Evolutionary conservation across 2,888 invertebrate genomes (phyloP), one percentile per base, ranked within the genome.

Genomic region (Glaucopsyche alexis): DNA sequence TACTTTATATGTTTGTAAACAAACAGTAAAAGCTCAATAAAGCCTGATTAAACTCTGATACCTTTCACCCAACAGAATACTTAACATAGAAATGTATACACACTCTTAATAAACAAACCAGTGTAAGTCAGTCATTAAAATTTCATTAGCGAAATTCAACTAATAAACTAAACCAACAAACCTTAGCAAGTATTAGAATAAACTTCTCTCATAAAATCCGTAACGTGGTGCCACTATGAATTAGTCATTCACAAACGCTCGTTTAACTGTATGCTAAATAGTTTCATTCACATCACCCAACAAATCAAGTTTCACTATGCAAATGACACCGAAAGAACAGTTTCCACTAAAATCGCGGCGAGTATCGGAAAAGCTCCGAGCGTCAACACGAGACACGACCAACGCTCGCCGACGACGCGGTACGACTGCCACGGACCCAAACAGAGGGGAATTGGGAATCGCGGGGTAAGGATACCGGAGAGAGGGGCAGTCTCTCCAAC

Each of bases 251-350:
- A 79, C 78, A 71, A 75, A 76, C 78, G 78, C 76, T 75, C 65
- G 74, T 75, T 75, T 73, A 76, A 73, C 76, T 74, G 74, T 72
- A 73, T 73, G 73, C 74, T 75, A 72, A 78, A 78, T 76, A 79
- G 80, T 80, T 79, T 78, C 81, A 79, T 81, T 85, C 86, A 85
- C 87, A 89, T 86, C 84, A 86, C 88, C 86, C 81, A 83, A 79
- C 82, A 84, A 87, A 85, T 82, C 85, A 83, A 87, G 85, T 88
- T 87, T 87, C 90, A 91, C 90, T 89, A 89, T 88, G 87, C 80
- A 88, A 87, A 89, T 86, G 83, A 84, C 86, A 87, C 87, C 86
- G 79, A 82, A 86, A 84, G 84, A 86, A 90, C 86, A 83, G 85
- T 89, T 87, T 87, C 81, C 87, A 87, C 85, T 29, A 83, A 85